Evolutionary conservation across 2,113 vertebrate genomes (phyloP).

Genomic region (Notarius lentiginosus): DNA sequence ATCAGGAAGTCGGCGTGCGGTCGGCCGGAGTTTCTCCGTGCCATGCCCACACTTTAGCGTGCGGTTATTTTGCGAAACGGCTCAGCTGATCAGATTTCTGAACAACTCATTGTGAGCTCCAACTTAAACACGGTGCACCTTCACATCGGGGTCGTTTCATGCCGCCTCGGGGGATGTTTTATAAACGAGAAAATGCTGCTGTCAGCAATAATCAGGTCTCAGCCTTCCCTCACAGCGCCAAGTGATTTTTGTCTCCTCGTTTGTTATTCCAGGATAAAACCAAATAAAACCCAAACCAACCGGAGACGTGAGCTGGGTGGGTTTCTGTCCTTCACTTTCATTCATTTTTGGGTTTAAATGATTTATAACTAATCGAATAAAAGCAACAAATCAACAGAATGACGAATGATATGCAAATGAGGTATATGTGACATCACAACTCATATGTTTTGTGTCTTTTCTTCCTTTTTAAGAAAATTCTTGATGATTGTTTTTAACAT

Average conservation of each 20-base stretch:
- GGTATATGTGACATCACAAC: not conserved
- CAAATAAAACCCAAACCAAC: not conserved
- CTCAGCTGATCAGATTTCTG: slow-evolving; percentile 18
- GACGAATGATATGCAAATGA: not conserved
- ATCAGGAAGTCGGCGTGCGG: not conserved
- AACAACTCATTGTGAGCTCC: not conserved
- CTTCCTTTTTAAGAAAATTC: not conserved
- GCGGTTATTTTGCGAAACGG: not conserved
- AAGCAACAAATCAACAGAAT: not conserved
- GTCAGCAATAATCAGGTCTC: slow-evolving; percentile 1
- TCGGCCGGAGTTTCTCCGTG: not conserved
- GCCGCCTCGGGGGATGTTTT: not conserved
- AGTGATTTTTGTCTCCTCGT: not conserved
- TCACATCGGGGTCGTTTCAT: not conserved
- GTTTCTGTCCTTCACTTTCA: too few relatives aligned
- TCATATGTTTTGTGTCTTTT: not conserved
- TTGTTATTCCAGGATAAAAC: not conserved
- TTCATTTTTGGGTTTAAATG: not conserved
- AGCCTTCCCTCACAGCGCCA: not conserved
- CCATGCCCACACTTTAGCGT: too few relatives aligned
- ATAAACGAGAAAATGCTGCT: not conserved
- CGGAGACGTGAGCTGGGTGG: not conserved
- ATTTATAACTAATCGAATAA: not conserved
- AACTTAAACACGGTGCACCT: not conserved
- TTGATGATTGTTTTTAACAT: not conserved